Evolutionary conservation across 2,797 vertebrate species (phyloP), one percentile per base, ranked within the genome.

Genomic region (Labeo calbasu): DNA sequence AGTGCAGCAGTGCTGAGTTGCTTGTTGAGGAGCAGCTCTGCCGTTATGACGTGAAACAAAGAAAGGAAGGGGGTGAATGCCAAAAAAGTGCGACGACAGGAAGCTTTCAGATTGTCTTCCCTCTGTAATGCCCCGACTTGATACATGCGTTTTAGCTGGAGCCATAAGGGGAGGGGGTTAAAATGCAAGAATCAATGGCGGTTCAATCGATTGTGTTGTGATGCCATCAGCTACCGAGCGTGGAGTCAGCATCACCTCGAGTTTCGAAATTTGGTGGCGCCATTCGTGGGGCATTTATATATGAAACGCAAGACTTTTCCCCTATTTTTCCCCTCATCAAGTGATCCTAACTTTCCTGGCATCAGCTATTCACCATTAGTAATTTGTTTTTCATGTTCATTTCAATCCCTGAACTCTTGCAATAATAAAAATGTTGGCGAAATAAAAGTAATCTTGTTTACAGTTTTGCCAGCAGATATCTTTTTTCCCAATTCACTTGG

Each of bases 1-100:
- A 96, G 94, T 93, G 90, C 92, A 93, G 92, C 90, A 93, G 92
- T 93, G 95, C 94, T 92, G 92, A 94, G 93, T 92, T 91, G 92
- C 93, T 94, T 88, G 91, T 93, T 91, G 91, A 92, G 92, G 86
- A 88, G 91, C 77, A 32, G 46, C 40, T 92, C 90, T 92, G 90
- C 92, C 90, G 89, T 94, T 95, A 94, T 50, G 63, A 78, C 2
- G 53, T 23, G n/a, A 76, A 75, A 73, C 57, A 25, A 46, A 65
- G 53, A 51, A 69, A 68, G 23, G 46, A 61, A 23, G 70, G 55
- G 11, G 28, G 91, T 50, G 90, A 89, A 79, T 90, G 92, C 91
- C 92, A 93, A 87, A 94, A 93, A 92, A 40, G 90, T 91, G 91
- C 90, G 92, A 93, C 89, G 91, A 93, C 93, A 93, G 89, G 90